Percentiles rank a stretch among this genome's conserved stretches.
Conservation (phyloP, 2,888 invertebrate genomes). For the Chrysolina americana region DNA sequence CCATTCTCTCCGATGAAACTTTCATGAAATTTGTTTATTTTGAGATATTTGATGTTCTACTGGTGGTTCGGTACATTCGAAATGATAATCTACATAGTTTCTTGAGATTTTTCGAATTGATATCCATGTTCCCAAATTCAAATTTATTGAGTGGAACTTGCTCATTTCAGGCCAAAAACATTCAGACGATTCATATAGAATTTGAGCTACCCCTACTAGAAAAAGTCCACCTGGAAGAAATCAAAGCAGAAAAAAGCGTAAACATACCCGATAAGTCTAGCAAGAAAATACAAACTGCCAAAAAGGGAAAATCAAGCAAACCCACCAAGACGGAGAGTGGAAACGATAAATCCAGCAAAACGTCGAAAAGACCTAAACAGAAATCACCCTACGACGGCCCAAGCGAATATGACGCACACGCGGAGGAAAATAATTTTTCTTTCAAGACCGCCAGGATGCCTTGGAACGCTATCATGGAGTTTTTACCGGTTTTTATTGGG, state of each 20-base stretch:
- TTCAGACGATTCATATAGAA: constrained; percentile 72
- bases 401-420: constrained; percentile 59
- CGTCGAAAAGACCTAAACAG: neutral
- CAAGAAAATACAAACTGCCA: neutral
- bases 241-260: neutral
- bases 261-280: neutral
- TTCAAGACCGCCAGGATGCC: constrained; percentile 72
- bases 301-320: constrained; percentile 32
- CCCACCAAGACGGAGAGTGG: neutral
- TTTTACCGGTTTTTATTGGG: constrained; percentile 70
- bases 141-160: too few species aligned
- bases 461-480: constrained; percentile 73
- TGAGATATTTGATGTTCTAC: too few species aligned
- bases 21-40: too few species aligned
- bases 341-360: neutral
- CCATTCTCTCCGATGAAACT: too few species aligned
- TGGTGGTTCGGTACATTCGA: too few species aligned
- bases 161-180: constrained; percentile 58
- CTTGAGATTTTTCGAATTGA: neutral
- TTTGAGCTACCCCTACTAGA: constrained; percentile 73
- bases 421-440: constrained; percentile 61
- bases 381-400: constrained; percentile 54
- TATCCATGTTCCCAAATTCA: neutral
- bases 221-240: neutral
- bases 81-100: too few species aligned